Evolutionary conservation across 53 echinoderm and acorn worm species (phyloP), one percentile per base, ranked within the genome.

Genomic region (Hippasteria phrygiana): DNA sequence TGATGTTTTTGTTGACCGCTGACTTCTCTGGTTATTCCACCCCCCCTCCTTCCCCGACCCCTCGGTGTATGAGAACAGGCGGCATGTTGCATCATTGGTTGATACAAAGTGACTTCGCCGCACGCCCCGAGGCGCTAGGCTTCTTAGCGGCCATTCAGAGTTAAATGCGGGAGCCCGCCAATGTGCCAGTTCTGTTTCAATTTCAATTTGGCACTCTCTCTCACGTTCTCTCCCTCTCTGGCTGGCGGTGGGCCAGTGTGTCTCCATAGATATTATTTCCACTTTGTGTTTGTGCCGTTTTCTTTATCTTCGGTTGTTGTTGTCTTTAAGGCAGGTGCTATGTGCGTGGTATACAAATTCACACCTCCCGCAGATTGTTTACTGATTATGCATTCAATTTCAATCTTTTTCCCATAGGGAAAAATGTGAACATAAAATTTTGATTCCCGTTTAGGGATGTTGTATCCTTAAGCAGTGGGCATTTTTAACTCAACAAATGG

Each of bases 141-240:
- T 85, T 85, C 54, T 85, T 85, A 71, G 85, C 35, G 70, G 45
- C 71, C 85, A 85, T 85, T 85, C 85, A 71, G 85, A 85, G 48
- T 85, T 85, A 85, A 85, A 85, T 85, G 85, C 71, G 71, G 71
- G 70, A 48, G 71, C 54, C 71, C 85, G 85, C 85, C 85, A 85
- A 85, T 85, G 85, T 85, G 85, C 70, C 85, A 85, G 71, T 85
- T 85, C 71, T 85, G 85, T 85, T 85, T 85, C 71, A 85, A 85
- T 85, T 85, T 85, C 85, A 85, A 85, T 85, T 65, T 85, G 71
- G 85, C 85, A 85, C 85, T 85, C 85, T 59, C 59, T 43, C 46
- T 7, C 78, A 34, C 20, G 42, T 39, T 78, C 40, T 55, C 78
- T 38, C 11, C 3, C 59, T 78, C 41, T 48, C 35, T 51, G 43